Evolutionary conservation across 2,888 invertebrate genomes (phyloP), one percentile per base, ranked within the genome.

Genomic region (Acanthosoma haemorrhoidale): DNA sequence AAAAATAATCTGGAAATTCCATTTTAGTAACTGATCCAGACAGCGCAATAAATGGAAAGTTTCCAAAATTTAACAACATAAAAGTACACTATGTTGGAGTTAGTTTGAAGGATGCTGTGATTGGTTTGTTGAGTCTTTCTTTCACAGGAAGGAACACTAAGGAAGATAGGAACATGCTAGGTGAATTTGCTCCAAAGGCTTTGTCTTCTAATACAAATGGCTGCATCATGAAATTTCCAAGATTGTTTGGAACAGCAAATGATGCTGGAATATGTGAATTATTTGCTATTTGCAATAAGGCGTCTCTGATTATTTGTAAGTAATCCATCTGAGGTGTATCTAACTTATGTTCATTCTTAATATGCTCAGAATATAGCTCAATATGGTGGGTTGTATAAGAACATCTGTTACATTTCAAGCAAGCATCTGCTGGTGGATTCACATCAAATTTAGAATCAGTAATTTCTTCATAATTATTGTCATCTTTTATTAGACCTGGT

Each of bases 71-170:
- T 36, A 63, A 11, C 36, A 63, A 18, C 6, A 21, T 39, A 21
- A 59, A 16, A 58, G 18, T 64, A 58, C 61, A 70, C 71, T 89
- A 93, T 84, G 94, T 92, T 78, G 96, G 96, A 80, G 93, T 95
- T 77, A 96, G 88, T 80, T 90, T 93, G 80, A 96, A 94, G 81
- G 94, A 93, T 78, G 94, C 90, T 77, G 93, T 93, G 77, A 94
- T 86, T 76, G 92, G 89, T 79, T 90, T 88, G 79, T 89, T 89
- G 78, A 94, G 87, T 81, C 91, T 88, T 80, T 92, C 89, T 76
- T 90, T 88, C 79, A 96, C 95, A 74, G 96, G 96, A 83, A 96
- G 87, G 83, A 94, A 94, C 81, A 96, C 93, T 77, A 96, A 86
- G 77, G 95, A 93, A 75, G 96, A 92, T 78, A 93, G 88, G 81